Percentiles rank a stretch among this genome's conserved stretches.
phyloP scores from a whole-genome alignment of 2,113 vertebrate genomes.

The cat (Felis catus) region DNA sequence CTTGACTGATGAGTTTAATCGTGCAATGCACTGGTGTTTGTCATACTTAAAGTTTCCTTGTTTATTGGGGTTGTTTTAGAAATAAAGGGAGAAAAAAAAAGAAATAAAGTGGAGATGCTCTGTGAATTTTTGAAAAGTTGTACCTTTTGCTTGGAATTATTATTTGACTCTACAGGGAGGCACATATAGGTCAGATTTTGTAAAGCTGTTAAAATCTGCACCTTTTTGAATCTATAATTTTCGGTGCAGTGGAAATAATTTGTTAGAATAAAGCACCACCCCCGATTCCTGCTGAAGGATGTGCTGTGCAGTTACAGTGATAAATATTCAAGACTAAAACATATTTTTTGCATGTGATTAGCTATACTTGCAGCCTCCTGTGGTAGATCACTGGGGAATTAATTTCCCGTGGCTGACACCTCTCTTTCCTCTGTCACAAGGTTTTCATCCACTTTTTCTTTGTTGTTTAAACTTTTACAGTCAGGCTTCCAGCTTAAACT shows the following conservation, averaged over 20 bases:
- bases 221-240: not conserved
- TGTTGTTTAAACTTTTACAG: not conserved
- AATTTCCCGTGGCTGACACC: not conserved
- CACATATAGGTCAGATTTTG: not conserved
- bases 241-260: not conserved
- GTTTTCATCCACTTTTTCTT: not conserved
- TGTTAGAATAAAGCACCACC: not conserved
- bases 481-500: not conserved
- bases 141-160: not conserved
- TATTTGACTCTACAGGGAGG: not conserved
- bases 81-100: not conserved
- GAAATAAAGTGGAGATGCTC: not conserved
- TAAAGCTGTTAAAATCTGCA: not conserved
- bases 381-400: rapidly evolving
- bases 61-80: not conserved
- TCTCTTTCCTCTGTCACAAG: not conserved
- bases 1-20: not conserved
- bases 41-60: not conserved
- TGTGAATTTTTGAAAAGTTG: not conserved
- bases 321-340: not conserved
- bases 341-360: rapidly evolving
- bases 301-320: rapidly evolving
- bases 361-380: not conserved
- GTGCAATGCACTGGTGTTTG: not conserved
- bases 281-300: rapidly evolving